Evolutionary conservation across 2,113 vertebrate genomes (phyloP).

Genomic region (Ptilorrhoa leucosticta): DNA sequence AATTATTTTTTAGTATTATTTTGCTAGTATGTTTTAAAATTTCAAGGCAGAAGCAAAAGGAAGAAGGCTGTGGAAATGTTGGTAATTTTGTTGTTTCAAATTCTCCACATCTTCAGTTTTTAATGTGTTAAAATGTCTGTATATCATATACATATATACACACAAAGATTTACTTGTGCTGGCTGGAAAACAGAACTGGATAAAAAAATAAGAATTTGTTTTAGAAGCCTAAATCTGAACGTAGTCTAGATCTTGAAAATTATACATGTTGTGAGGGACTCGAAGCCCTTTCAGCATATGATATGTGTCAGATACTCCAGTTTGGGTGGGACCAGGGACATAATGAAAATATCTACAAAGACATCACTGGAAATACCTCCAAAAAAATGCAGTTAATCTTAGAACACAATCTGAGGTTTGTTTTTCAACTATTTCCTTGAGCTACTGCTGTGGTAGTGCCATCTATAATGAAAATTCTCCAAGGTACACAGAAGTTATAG

Average conservation of each 20-base stretch:
- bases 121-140: neutral
- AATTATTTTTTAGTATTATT: neutral
- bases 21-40: neutral
- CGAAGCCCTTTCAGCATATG: neutral
- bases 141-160: neutral
- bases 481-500: neutral
- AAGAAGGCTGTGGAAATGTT: neutral
- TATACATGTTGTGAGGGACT: neutral
- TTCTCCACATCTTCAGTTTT: neutral
- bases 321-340: neutral
- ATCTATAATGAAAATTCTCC: neutral
- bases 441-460: fast-evolving
- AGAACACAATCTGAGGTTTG: neutral
- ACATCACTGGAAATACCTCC: neutral
- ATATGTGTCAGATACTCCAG: neutral
- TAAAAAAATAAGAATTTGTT: neutral
- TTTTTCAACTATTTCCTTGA: neutral
- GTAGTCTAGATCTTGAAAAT: neutral
- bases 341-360: neutral
- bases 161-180: neutral
- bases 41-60: neutral
- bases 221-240: neutral
- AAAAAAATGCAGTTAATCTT: neutral
- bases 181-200: neutral
- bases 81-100: neutral